Evolutionary conservation across 2,113 vertebrate genomes (phyloP).

Genomic region (Notothenia coriiceps): DNA sequence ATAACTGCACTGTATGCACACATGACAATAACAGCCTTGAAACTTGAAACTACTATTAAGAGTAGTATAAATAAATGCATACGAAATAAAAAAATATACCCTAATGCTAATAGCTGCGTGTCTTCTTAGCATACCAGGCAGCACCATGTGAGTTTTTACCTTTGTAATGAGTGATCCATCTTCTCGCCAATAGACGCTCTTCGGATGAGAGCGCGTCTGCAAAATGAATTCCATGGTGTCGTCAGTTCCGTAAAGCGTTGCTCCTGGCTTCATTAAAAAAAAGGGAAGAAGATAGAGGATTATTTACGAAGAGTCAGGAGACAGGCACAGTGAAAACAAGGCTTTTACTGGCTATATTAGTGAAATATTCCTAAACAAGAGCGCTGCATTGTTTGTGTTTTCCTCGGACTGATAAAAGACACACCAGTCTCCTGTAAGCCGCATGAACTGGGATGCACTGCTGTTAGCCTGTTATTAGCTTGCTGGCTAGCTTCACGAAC

Average conservation of each 20-base stretch:
- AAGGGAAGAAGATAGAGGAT: conserved; percentile 28
- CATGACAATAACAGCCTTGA: no score
- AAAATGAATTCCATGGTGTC: conserved; percentile 54
- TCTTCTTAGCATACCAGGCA: background rate
- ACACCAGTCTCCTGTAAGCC: conserved; percentile 19
- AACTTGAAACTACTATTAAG: no score
- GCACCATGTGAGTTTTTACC: background rate
- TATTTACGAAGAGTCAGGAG: conserved; percentile 58
- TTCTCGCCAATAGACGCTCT: background rate
- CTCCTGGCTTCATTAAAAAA: conserved; percentile 46
- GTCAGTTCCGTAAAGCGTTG: conserved; percentile 78
- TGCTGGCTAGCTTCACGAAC: conserved; percentile 54
- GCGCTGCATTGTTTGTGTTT: conserved; percentile 20
- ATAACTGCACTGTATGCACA: no score
- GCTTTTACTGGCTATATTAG: conserved; percentile 25
- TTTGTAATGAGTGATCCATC: conserved; percentile 3
- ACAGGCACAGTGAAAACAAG: background rate
- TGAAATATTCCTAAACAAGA: conserved; percentile 23
- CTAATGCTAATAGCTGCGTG: background rate
- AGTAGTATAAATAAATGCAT: background rate
- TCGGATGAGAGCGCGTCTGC: background rate
- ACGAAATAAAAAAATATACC: background rate
- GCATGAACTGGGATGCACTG: conserved; percentile 63
- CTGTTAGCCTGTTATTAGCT: conserved; percentile 69
- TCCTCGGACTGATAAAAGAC: conserved; percentile 31